phyloP scores from a whole-genome alignment of 2,888 invertebrate species.

The Cephus runcator region DNA sequence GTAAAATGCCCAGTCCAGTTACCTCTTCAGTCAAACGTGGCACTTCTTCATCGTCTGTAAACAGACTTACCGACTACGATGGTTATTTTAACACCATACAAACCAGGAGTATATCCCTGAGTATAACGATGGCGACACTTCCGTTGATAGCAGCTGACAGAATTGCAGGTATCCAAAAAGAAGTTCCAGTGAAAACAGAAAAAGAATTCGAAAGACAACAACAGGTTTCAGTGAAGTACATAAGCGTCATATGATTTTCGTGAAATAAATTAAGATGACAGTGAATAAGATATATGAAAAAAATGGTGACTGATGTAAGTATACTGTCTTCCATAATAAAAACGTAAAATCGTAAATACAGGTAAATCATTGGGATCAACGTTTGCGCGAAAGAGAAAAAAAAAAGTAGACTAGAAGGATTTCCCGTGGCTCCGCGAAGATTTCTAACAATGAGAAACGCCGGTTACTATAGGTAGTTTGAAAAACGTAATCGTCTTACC shows the following conservation, averaged over 20 bases:
- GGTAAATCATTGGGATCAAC: neutral
- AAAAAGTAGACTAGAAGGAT: neutral
- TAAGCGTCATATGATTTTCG: neutral
- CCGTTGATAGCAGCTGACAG: neutral
- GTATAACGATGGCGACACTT: neutral
- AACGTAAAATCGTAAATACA: neutral
- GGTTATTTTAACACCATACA: neutral
- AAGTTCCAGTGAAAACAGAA: neutral
- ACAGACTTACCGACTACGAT: neutral
- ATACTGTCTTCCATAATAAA: neutral
- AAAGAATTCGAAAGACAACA: neutral
- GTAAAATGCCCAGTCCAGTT: neutral
- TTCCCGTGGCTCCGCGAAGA: neutral
- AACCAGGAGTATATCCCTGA: neutral
- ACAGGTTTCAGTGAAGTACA: neutral
- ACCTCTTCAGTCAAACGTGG: neutral
- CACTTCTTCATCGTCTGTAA: neutral
- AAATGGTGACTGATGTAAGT: neutral
- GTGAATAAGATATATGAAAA: neutral
- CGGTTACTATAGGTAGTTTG: neutral
- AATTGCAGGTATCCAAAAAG: neutral
- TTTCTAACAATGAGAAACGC: neutral
- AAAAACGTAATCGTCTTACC: constrained; percentile 39
- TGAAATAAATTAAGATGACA: neutral
- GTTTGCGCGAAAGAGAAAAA: neutral